These are phyloP conservation scores for Sycophila texana DNA, from an alignment of 2,888 invertebrate species.

Conservation along the genomic window DNA sequence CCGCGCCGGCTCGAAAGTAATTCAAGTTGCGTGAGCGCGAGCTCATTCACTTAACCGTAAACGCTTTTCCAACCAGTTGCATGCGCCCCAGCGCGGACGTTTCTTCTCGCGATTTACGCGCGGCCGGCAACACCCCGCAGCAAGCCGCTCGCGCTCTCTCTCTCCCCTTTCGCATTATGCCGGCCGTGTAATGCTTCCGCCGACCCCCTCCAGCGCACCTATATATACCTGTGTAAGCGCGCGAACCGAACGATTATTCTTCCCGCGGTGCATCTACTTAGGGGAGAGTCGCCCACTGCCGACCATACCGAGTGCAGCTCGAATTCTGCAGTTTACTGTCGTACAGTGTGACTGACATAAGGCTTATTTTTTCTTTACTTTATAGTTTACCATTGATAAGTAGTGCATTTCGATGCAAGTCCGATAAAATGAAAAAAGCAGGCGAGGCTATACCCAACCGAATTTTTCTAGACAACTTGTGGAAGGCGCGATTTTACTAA, in stretches of 20 bases:
- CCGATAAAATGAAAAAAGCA: too few relatives aligned
- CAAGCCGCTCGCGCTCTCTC: not conserved
- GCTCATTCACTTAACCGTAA: slow-evolving; percentile 54
- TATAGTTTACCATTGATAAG: too few relatives aligned
- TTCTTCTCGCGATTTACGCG: slow-evolving; percentile 37
- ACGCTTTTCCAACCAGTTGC: slow-evolving; percentile 56
- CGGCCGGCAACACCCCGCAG: not conserved
- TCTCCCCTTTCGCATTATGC: slow-evolving; percentile 1
- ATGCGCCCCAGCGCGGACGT: slow-evolving; percentile 15
- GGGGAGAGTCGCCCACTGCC: too few relatives aligned
- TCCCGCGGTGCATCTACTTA: slow-evolving; percentile 9
- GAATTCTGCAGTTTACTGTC: too few relatives aligned
- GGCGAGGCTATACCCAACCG: too few relatives aligned
- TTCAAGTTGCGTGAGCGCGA: slow-evolving; percentile 52
- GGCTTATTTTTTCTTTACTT: too few relatives aligned
- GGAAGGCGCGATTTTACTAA: too few relatives aligned
- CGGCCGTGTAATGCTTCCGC: slow-evolving; percentile 2
- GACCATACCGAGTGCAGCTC: too few relatives aligned
- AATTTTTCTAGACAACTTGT: too few relatives aligned
- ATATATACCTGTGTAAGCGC: slow-evolving; percentile 7
- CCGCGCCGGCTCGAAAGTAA: slow-evolving; percentile 47
- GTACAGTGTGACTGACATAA: too few relatives aligned
- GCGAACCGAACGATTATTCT: slow-evolving; percentile 36
- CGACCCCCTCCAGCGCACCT: not conserved
- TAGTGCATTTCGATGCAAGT: too few relatives aligned